Base-by-base conservation (phyloP, 1,140 invertebrate species). In the Papilio glaucus region DNA sequence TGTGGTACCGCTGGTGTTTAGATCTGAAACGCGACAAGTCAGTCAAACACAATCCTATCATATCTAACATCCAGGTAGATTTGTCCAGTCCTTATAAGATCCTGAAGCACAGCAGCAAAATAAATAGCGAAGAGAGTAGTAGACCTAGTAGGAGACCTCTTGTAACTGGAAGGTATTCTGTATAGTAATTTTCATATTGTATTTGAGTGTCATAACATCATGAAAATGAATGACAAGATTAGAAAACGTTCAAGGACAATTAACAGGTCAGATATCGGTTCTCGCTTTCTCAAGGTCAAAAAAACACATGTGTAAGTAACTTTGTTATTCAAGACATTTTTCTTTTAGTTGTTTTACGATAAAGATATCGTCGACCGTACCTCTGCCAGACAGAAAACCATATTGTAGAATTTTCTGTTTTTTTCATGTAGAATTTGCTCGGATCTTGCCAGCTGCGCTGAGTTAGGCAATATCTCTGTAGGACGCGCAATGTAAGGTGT, bases 321-420 rank as follows among this genome's bases (percentile, higher is more conserved):
- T 73, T 13, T 76, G 45, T 15, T 80, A 73, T 76, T 82, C 80
- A 7, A 77, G 57, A 38, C 75, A 79, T 63, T 84, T 78, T 33
- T 81, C 73, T 60, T 82, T 78, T 1, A 84, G 37, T 68, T 80
- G 80, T 15, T 71, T 72, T 1, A 81, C 57, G 9, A 77, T 18
- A 63, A 75, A 76, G 10, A 84, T 84, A 9, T 77, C 80, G 15
- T 84, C 79, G 39, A 74, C 29, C 8, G 79, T 83, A 0, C 81
- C 74, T 73, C 77, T 74, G 26, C 49, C 72, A 9, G 75, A 68
- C 0, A 75, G 53, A 45, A 81, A 82, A 0, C 76, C 77, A 73
- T 72, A 83, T 61, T 82, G 76, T n/a, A n/a, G n/a, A n/a, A n/a
- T n/a, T n/a, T n/a, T n/a, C n/a, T n/a, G n/a, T n/a, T n/a, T 10